phyloP scores from a whole-genome alignment of 2,113 vertebrate genomes.

The Tylochromis polylepis region DNA sequence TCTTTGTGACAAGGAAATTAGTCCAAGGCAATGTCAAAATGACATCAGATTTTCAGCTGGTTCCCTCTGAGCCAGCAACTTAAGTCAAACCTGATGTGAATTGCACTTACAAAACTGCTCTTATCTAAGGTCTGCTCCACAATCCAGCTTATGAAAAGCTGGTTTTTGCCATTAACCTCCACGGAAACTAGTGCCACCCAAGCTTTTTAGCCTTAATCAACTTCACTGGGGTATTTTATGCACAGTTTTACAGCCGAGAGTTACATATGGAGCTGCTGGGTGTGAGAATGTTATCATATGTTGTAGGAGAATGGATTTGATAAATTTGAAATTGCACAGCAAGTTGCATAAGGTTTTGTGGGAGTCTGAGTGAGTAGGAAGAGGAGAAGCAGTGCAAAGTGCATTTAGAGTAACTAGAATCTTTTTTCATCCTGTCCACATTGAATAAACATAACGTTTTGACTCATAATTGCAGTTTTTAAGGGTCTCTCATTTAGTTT shows the following conservation, averaged over 20 bases:
- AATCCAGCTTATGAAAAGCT: not conserved
- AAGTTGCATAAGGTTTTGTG: not conserved
- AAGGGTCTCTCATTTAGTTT: not conserved
- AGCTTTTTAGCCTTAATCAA: not conserved
- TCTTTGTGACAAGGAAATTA: constrained; percentile 22
- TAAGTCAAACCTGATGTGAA: constrained; percentile 52
- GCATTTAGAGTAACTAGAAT: not conserved
- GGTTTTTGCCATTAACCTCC: not conserved
- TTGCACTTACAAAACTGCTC: not conserved
- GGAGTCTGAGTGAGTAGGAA: not conserved
- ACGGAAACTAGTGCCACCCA: not conserved
- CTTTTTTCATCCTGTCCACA: not conserved
- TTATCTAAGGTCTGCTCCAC: not conserved
- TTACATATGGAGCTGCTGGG: not conserved
- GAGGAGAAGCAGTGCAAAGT: not conserved
- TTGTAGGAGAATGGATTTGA: not conserved
- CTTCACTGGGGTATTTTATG: not conserved
- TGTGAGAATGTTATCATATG: not conserved
- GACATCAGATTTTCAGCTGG: constrained; percentile 4
- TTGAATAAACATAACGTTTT: not conserved
- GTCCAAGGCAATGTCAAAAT: constrained; percentile 20
- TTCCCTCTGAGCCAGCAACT: constrained; percentile 1
- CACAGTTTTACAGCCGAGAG: not conserved
- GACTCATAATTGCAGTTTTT: not conserved
- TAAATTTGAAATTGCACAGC: not conserved